These are phyloP conservation scores for Cepaea nemoralis DNA, from an alignment of 1,140 invertebrate species.

Conservation along the genomic window DNA sequence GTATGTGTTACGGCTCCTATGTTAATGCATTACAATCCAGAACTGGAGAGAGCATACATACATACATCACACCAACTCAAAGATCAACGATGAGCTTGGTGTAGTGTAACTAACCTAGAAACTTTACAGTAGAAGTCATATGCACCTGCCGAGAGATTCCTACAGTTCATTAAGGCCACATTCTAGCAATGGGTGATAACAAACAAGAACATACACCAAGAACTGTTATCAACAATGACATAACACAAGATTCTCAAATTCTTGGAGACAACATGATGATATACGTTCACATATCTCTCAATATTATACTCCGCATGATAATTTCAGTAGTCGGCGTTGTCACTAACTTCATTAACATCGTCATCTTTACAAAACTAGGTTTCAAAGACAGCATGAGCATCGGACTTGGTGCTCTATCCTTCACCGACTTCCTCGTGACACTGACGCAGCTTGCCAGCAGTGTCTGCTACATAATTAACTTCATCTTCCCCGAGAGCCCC, in stretches of 20 bases:
- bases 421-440: background rate
- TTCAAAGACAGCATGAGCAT: background rate
- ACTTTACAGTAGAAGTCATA: too few relatives aligned
- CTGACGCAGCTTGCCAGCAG: background rate
- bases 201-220: background rate
- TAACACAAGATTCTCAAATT: background rate
- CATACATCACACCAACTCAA: too few relatives aligned
- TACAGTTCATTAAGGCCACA: too few relatives aligned
- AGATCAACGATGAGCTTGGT: too few relatives aligned
- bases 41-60: too few relatives aligned
- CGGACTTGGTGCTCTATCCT: background rate
- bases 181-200: background rate
- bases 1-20: too few relatives aligned
- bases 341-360: background rate
- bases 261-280: background rate
- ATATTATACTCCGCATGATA: background rate
- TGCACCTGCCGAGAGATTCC: too few relatives aligned
- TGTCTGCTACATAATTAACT: background rate
- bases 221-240: background rate
- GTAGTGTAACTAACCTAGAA: too few relatives aligned
- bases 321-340: background rate
- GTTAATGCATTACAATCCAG: too few relatives aligned
- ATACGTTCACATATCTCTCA: background rate
- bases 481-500: background rate
- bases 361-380: background rate